phyloP scores from a whole-genome alignment of 2,888 invertebrate genomes.

The Campoletis raptor region DNA sequence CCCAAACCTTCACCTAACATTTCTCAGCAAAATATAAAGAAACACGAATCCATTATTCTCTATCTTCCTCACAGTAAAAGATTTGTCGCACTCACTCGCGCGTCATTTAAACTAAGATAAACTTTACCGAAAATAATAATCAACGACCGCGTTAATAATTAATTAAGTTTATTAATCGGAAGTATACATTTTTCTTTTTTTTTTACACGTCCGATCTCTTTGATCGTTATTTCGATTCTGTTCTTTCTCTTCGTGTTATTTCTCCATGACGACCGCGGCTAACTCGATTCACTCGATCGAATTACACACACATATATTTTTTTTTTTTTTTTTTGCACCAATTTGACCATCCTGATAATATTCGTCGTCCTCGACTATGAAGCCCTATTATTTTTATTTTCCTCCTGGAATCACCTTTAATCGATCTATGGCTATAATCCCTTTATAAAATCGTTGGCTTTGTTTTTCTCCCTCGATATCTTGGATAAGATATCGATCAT shows the following conservation, averaged over 20 bases:
- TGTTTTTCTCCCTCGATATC: conserved; percentile 32
- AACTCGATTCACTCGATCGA: neutral
- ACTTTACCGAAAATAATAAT: no score
- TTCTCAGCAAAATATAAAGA: no score
- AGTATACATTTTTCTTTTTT: neutral
- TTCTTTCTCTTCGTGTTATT: neutral
- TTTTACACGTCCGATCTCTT: neutral
- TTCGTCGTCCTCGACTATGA: conserved; percentile 1
- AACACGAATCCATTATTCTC: no score
- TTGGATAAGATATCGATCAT: conserved; percentile 27
- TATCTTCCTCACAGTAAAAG: no score
- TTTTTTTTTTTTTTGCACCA: neutral
- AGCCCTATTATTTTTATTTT: neutral
- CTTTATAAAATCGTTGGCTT: conserved; percentile 22
- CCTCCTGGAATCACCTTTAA: conserved; percentile 5
- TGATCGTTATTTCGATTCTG: no score
- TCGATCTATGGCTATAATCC: conserved; percentile 22
- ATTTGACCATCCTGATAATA: neutral
- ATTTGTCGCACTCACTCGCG: no score
- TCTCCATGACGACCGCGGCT: neutral
- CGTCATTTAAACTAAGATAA: no score
- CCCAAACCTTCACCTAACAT: no score
- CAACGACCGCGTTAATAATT: no score
- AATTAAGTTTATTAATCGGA: no score
- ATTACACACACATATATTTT: neutral